Evolutionary conservation across 92 coral and sea anemone genomes (phyloP).

Genomic region (Galaxea fascicularis): DNA sequence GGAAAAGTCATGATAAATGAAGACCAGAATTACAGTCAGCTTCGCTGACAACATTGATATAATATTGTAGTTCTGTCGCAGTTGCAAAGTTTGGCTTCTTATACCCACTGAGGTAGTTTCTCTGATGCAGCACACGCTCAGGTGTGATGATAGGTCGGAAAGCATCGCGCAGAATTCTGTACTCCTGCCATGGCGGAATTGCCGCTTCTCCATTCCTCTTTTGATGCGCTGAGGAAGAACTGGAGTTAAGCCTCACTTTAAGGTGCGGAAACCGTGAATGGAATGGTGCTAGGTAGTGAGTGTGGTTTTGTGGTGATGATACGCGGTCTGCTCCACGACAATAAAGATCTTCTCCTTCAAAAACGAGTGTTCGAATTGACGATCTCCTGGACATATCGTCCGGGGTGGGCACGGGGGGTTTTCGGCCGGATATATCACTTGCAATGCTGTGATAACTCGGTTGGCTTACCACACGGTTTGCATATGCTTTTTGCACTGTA

Average conservation of each 20-base stretch:
- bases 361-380: conserved; percentile 18
- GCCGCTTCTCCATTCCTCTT: not conserved
- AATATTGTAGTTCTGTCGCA: conserved; percentile 34
- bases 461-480: not conserved
- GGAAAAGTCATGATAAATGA: not conserved
- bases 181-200: conserved; percentile 33
- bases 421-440: not conserved
- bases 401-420: conserved; percentile 32
- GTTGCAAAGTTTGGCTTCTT: conserved; percentile 39
- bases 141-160: conserved; percentile 21
- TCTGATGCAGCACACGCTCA: not conserved
- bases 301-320: not conserved
- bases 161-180: conserved; percentile 42
- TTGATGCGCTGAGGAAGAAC: conserved; percentile 14
- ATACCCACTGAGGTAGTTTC: not conserved
- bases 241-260: not conserved
- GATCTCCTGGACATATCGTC: conserved; percentile 21
- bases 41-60: conserved; percentile 34
- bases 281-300: conserved; percentile 18
- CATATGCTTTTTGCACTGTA: not conserved
- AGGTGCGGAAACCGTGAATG: conserved; percentile 36
- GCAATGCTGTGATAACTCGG: not conserved
- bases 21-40: not conserved
- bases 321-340: not conserved
- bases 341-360: conserved; percentile 8